These are phyloP conservation scores for Gobius niger DNA, from an alignment of 2,113 vertebrate genomes.

Conservation along the genomic window DNA sequence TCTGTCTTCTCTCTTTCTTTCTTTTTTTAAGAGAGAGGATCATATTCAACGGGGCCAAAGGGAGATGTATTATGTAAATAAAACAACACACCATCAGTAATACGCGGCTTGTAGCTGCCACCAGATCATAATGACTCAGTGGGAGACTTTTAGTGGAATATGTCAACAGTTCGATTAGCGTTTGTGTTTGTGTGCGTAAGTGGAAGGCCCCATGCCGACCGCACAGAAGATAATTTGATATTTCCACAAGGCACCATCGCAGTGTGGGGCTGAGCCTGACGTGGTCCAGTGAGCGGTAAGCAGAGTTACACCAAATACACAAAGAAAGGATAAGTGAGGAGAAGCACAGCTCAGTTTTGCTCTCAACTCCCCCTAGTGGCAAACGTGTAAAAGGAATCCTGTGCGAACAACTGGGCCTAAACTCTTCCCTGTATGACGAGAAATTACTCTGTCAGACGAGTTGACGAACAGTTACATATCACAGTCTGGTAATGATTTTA, in stretches of 20 bases:
- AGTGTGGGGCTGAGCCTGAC: constrained; percentile 43
- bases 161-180: constrained; percentile 60
- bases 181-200: not conserved
- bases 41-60: constrained; percentile 61
- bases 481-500: constrained; percentile 2
- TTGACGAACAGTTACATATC: not conserved
- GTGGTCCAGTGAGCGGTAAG: constrained; percentile 59
- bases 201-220: constrained; percentile 33
- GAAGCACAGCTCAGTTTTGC: not conserved
- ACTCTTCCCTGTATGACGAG: not conserved
- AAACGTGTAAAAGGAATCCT: not conserved
- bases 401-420: not conserved
- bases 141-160: constrained; percentile 64
- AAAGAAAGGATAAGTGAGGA: not conserved
- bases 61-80: constrained; percentile 75
- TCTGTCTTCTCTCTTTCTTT: too few species aligned
- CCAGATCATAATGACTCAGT: constrained; percentile 66
- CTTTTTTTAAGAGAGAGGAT: constrained; percentile 31
- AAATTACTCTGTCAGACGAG: not conserved
- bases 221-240: constrained; percentile 55
- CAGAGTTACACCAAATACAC: constrained; percentile 34
- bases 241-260: constrained; percentile 57
- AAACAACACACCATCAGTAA: constrained; percentile 74
- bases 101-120: constrained; percentile 49
- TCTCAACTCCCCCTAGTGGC: not conserved